Evolutionary conservation across 2,888 invertebrate genomes (phyloP).

Genomic region (Drosophila parthenogenetica): DNA sequence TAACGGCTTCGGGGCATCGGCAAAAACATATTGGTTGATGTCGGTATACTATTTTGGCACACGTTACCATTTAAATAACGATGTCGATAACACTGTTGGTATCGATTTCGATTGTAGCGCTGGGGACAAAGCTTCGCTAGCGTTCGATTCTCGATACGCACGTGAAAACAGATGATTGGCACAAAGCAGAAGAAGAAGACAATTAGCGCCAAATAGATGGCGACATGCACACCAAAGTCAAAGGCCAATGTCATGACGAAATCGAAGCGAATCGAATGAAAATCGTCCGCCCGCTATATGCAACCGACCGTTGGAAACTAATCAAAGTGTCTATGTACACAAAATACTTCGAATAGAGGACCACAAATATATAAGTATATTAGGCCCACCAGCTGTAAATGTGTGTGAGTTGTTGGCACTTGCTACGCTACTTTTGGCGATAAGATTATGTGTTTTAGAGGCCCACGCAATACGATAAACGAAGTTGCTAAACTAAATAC

Average conservation of each 20-base stretch:
- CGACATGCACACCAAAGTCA: constrained; percentile 48
- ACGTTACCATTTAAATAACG: constrained; percentile 56
- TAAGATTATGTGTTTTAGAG: constrained; percentile 46
- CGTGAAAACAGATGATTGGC: constrained; percentile 71
- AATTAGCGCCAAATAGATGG: constrained; percentile 51
- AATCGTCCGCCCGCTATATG: constrained; percentile 37
- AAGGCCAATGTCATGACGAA: constrained; percentile 43
- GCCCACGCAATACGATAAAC: constrained; percentile 42
- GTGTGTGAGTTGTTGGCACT: constrained; percentile 14
- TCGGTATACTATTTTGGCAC: constrained; percentile 49
- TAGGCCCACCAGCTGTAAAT: neutral
- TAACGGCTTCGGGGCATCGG: neutral
- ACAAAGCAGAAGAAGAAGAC: constrained; percentile 61
- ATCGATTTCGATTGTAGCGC: constrained; percentile 31
- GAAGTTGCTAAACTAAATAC: constrained; percentile 39
- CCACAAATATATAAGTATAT: constrained; percentile 8
- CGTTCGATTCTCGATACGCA: constrained; percentile 65
- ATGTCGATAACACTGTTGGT: constrained; percentile 36
- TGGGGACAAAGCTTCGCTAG: constrained; percentile 67
- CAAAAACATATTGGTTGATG: constrained; percentile 1
- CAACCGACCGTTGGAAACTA: constrained; percentile 46
- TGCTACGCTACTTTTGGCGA: constrained; percentile 35
- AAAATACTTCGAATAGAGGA: constrained; percentile 18
- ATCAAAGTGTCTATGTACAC: constrained; percentile 29
- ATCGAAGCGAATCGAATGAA: neutral